phyloP scores from a whole-genome alignment of 2,888 invertebrate genomes.

The Merodon equestris region DNA sequence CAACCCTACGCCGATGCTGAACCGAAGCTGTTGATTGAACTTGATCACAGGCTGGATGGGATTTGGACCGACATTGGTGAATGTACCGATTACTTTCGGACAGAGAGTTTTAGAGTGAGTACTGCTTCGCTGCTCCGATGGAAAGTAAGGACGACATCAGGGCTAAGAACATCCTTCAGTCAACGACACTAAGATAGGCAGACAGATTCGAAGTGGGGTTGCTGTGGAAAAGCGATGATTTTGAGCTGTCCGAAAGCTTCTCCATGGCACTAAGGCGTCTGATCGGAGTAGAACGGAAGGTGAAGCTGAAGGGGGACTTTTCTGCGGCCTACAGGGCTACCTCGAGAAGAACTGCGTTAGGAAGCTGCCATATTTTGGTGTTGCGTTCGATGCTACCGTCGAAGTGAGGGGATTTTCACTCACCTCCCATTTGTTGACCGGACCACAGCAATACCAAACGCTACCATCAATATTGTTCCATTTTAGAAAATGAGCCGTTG shows the following conservation, averaged over 20 bases:
- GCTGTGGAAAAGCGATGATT: constrained; percentile 16
- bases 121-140: not conserved
- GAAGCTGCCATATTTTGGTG: constrained; percentile 28
- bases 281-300: constrained; percentile 53
- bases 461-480: not conserved
- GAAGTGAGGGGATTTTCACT: not conserved
- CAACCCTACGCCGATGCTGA: constrained; percentile 18
- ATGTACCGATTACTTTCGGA: too few relatives aligned
- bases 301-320: constrained; percentile 50
- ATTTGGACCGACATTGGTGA: constrained; percentile 20
- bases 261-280: constrained; percentile 46
- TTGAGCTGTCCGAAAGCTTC: too few relatives aligned
- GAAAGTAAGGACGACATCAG: not conserved
- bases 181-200: not conserved
- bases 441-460: not conserved
- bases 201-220: not conserved
- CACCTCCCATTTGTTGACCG: not conserved
- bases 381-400: not conserved
- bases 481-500: not conserved
- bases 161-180: not conserved
- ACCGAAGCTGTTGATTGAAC: constrained; percentile 42
- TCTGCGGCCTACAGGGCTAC: constrained; percentile 41
- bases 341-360: constrained; percentile 8
- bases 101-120: too few relatives aligned
- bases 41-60: constrained; percentile 52